Base-by-base conservation (phyloP, 1,140 invertebrate species). In the Drosophila lacteicornis region DNA sequence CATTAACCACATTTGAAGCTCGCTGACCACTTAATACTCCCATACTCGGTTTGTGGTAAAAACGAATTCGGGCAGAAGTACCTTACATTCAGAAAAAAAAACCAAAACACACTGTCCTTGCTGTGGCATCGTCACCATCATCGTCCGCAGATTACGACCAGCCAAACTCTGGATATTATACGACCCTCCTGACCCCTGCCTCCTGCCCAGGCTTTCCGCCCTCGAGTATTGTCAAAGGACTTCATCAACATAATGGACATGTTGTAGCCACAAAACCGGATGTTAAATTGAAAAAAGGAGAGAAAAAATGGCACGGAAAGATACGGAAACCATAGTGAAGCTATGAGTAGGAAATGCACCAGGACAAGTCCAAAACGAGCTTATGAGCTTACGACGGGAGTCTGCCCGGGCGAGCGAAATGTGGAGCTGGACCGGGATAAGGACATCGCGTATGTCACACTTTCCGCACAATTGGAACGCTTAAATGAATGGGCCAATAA, bases 161-260 rank as follows among this genome's bases (percentile, higher is more conserved):
- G 55, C 55, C 55, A 57, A 57, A 57, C 55, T 57, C 36, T 57
- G 55, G 55, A 42, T 57, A 45, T 56, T 56, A 56, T 56, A 40
- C 53, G 53, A 40, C 36, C 13, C 15, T n/a, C 33, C 33, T 36
- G 11, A 9, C 33, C 8, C 30, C 8, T 33, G 30, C 30, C 30
- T 33, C 11, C 45, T 30, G 53, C 42, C 58, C 49, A 13, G 50
- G 30, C 47, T 36, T 53, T 57, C 42, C 51, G 22, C 56, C 42
- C 51, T 51, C 33, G 15, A 36, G 38, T 79, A 83, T 83, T 83
- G 80, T 79, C 80, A 83, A 83, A 83, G 80, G 80, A 83, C 80
- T 83, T 83, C 80, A 83, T 83, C 80, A 83, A 83, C 80, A 83
- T 83, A 83, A 83, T 83, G 76, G 80, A 83, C 75, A 79, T 83